Evolutionary conservation across 2,888 invertebrate species (phyloP).

Genomic region (Sesia apiformis): DNA sequence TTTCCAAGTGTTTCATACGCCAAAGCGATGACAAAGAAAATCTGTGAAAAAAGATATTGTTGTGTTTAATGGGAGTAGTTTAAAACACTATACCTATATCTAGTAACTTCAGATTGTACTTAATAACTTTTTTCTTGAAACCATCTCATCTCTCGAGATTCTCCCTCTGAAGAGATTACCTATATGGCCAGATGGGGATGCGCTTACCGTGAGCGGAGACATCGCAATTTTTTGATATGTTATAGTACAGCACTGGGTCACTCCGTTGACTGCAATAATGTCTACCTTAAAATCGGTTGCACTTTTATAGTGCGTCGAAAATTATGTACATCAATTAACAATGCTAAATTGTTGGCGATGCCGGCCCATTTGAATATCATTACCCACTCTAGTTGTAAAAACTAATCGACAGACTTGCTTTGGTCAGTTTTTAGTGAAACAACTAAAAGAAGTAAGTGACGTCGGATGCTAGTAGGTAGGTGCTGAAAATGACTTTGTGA

Average conservation of each 20-base stretch:
- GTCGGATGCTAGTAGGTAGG: background rate
- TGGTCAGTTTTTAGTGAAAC: background rate
- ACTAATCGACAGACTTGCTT: conserved; percentile 14
- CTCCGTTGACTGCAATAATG: conserved; percentile 44
- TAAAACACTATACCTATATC: no score
- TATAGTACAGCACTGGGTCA: conserved; percentile 36
- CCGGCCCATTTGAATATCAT: conserved; percentile 59
- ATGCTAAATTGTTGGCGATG: conserved; percentile 51
- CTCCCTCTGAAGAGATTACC: no score
- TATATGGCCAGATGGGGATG: no score
- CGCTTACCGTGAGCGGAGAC: conserved; percentile 62
- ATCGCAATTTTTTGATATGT: conserved; percentile 29
- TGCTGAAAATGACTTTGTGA: background rate
- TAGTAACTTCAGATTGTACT: no score
- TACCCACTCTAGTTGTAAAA: conserved; percentile 11
- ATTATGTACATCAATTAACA: conserved; percentile 65
- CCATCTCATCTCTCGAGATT: no score
- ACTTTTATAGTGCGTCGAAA: conserved; percentile 64
- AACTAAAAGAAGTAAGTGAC: background rate
- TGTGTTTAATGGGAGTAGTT: no score
- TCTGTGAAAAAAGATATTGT: conserved; percentile 25
- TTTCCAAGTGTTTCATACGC: conserved; percentile 55
- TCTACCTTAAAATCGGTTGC: conserved; percentile 38
- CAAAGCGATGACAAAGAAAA: conserved; percentile 61
- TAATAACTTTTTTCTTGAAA: no score